Base-by-base conservation (phyloP, 2,113 vertebrate species). In the Corvus moneduloides region DNA sequence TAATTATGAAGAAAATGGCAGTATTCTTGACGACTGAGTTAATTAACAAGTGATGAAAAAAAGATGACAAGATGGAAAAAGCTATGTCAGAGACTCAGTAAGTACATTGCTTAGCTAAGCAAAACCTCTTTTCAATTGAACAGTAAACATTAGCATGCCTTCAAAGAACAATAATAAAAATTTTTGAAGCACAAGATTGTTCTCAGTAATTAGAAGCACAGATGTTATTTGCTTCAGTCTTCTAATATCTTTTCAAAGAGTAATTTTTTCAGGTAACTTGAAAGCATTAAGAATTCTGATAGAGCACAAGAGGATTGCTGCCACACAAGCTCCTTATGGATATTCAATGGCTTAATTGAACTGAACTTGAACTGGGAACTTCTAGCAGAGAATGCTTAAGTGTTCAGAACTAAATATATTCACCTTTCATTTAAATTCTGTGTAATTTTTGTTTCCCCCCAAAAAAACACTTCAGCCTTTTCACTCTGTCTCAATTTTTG, bases 1-100 rank as follows among this genome's bases (percentile, higher is more conserved):
- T 90, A 96, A 94, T 89, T 73, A 86, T 83, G 43, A 84, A 84
- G 33, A 95, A 96, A 91, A 73, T 28, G 49, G 13, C 19, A 88
- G 52, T 59, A 79, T 87, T 95, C 85, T 82, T 84, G 68, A 79
- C 62, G 17, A 66, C 76, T 56, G 49, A 94, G 64, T 30, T 91
- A 96, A 87, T 85, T 69, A 97, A 90, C 37, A 93, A 63, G 20
- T 13, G 69, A 81, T 33, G 18, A 94, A 89, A 59, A 51, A 89
- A 93, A 79, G 10, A 90, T 59, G 59, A 92, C 51, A 94, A 81
- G 49, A 94, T 83, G 49, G 77, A 81, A 92, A 76, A 86, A 82
- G 17, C 67, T 72, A 19, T 79, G 73, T 93, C 35, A 81, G 27
- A 90, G 30, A 81, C 12, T 35, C 71, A 63, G 24, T 59, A 32